Conservation (phyloP, 1,140 invertebrate genomes). For the Hylaeus anthracinus region DNA sequence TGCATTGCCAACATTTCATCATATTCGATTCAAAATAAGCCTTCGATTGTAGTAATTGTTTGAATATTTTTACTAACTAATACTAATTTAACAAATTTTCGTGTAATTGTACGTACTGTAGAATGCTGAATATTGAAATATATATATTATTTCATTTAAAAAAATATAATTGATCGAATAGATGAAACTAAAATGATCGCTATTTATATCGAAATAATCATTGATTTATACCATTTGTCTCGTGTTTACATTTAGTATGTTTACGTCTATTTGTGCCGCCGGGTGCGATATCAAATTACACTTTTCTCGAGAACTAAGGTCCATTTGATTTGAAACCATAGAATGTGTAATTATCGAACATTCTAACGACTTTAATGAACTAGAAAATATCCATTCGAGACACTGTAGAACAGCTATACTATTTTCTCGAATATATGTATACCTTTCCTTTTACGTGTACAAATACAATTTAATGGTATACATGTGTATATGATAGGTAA, state of each 20-base stretch:
- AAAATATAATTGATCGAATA: too few species aligned
- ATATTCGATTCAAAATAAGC: not conserved
- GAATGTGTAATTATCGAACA: not conserved
- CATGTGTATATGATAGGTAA: not conserved
- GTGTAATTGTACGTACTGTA: too few species aligned
- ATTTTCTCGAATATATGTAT: not conserved
- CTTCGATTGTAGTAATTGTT: not conserved
- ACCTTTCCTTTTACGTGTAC: not conserved
- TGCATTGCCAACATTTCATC: not conserved
- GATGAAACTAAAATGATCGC: too few species aligned
- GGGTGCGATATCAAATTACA: not conserved
- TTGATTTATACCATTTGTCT: too few species aligned
- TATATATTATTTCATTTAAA: too few species aligned
- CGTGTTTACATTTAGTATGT: not conserved
- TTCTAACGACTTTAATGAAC: not conserved
- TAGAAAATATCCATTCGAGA: not conserved
- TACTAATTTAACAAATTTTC: too few species aligned
- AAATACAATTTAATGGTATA: not conserved
- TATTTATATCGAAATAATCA: too few species aligned
- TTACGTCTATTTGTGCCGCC: not conserved
- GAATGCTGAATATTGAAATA: too few species aligned
- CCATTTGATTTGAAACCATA: not conserved
- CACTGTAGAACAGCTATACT: too few species aligned
- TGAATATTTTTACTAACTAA: too few species aligned
- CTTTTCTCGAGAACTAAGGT: not conserved